Evolutionary conservation across 53 echinoderm and acorn worm species (phyloP).

Genomic region (Henricia sp.): DNA sequence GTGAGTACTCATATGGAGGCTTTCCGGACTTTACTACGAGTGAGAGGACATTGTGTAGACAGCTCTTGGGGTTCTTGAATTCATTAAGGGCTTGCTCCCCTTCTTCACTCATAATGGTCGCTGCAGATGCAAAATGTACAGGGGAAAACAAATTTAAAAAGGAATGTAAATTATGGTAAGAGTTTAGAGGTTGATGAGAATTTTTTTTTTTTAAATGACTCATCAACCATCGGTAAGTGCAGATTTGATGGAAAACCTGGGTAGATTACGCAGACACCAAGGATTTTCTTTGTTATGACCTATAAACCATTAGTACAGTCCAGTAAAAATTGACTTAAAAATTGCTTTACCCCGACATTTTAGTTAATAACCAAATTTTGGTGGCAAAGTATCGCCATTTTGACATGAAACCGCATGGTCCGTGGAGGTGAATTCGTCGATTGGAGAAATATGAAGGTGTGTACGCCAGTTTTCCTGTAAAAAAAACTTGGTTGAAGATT

Average conservation of each 20-base stretch:
- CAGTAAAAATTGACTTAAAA: background rate
- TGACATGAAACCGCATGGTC: background rate
- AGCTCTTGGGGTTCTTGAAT: constrained; percentile 65
- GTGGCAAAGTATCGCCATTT: background rate
- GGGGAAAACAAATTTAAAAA: background rate
- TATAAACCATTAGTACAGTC: background rate
- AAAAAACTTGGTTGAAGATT: no score
- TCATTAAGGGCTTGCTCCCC: constrained; percentile 45
- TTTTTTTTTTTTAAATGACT: no score
- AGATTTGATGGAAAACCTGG: no score
- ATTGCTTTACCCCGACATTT: background rate
- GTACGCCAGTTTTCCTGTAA: no score
- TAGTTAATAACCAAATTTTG: no score
- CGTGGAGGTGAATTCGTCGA: no score
- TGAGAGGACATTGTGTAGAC: constrained; percentile 60
- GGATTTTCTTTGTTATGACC: no score
- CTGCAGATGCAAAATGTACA: background rate
- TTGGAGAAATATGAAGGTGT: no score
- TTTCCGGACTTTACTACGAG: background rate
- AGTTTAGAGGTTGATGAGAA: background rate
- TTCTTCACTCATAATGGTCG: constrained; percentile 42
- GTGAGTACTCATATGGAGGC: constrained; percentile 5
- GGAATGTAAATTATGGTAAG: background rate
- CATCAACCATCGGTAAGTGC: no score
- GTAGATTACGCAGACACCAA: no score